Base-by-base conservation (phyloP, 2,888 invertebrate genomes). In the Agriopis marginaria region DNA sequence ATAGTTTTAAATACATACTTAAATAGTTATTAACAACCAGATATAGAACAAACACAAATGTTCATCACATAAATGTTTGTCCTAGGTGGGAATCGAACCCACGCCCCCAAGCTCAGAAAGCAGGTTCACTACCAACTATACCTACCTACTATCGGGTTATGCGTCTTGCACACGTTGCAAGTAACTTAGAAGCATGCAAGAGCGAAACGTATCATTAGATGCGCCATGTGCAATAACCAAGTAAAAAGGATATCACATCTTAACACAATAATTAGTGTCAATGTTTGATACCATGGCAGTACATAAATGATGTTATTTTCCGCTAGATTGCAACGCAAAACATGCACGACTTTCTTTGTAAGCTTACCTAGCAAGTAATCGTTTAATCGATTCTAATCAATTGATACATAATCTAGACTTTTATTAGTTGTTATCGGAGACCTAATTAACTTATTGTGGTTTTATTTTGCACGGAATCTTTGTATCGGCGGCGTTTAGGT, bases 341-440 rank as follows among this genome's bases (percentile, higher is more conserved):
- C 58, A 63, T n/a, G 7, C 56, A 42, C 10, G 7, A 49, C 47
- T 59, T 63, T 60, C 49, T 50, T 60, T 54, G 63, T 68, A 51
- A 32, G 9, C 45, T 45, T 47, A 58, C 7, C 32, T 7, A 1
- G n/a, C n/a, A 56, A 58, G 40, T 49, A 54, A 63, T 63, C 63
- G 39, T 44, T 59, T 62, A 62, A 67, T 67, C 67, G 45, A 67
- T 53, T 17, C 56, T 50, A 62, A 59, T 58, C 51, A 67, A 4
- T 56, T 39, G 59, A 63, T 63, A 63, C 47, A 42, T 65, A 69
- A 65, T 65, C 65, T 62, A 58, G 65, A 62, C 65, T 65, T 65
- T 61, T 65, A 65, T 65, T 59, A 62, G 58, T 23, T 10, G 51
- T 53, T 69, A 65, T 65, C 65, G 51, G 62, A 51, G 65, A 69